Base-by-base conservation (phyloP, 2,888 invertebrate genomes). In the Oxytorus armatus region DNA sequence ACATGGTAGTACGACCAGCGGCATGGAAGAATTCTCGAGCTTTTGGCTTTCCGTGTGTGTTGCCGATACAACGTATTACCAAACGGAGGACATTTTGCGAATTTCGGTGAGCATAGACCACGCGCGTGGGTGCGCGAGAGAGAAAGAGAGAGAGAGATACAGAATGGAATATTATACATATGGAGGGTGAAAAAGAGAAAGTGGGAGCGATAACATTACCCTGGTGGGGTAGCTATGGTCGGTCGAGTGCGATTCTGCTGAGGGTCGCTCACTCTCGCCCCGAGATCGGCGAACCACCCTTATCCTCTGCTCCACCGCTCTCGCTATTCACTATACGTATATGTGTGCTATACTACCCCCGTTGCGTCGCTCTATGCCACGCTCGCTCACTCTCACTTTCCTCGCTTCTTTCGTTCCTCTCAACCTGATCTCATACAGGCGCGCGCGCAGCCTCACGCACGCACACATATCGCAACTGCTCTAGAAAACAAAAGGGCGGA, bases 41-140 rank as follows among this genome's bases (percentile, higher is more conserved):
- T 65, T n/a, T 74, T 23, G 33, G 65, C 65, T 51, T 53, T 74
- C 3, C 14, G 65, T 65, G 42, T 36, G 53, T 42, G 33, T 59
- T 70, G 79, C 82, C 78, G 77, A 83, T 87, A n/a, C n/a, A 87
- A 88, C 85, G 83, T 87, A 89, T 88, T 86, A 86, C 83, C 85
- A 79, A 86, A 86, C 11, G 78, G 84, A 87, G 86, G 85, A 88
- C 86, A 86, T 89, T 88, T 87, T 86, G 82, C 85, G 86, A 88
- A 88, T 89, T 88, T 88, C 83, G 69, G 57, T 49, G 70, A 68
- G 61, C 51, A 81, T 72, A 36, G 65, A 77, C 18, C 16, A 39
- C 25, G 25, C 42, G 25, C 42, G 39, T 59, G 36, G 14, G 18
- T 29, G n/a, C 55, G 44, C 59, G 51, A 16, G 49, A n/a, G 65